These are phyloP conservation scores for Isaurus tuberculatus DNA, from an alignment of 92 coral and sea anemone species.

Conservation along the genomic window DNA sequence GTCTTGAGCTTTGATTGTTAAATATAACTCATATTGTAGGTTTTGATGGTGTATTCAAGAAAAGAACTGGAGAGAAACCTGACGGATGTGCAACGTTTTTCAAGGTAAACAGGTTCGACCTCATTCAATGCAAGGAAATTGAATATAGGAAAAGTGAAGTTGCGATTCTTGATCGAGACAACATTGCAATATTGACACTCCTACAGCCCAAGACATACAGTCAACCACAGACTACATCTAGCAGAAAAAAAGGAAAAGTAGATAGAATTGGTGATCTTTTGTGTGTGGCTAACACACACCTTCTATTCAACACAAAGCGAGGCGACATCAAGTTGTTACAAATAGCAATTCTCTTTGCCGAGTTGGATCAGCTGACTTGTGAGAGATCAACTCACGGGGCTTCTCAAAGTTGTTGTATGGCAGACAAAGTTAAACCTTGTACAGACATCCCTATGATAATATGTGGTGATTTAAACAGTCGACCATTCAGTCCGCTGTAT, in stretches of 20 bases:
- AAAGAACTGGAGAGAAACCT: constrained; percentile 87
- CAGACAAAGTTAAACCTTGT: not conserved
- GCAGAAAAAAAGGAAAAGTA: constrained; percentile 32
- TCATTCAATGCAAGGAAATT: constrained; percentile 66
- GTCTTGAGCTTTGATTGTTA: too few relatives aligned
- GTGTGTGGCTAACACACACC: constrained; percentile 92
- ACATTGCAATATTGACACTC: constrained; percentile 77
- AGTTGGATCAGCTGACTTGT: constrained; percentile 71
- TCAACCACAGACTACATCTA: constrained; percentile 3
- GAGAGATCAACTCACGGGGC: constrained; percentile 18
- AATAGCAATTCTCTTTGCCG: constrained; percentile 85
- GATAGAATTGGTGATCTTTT: constrained; percentile 44
- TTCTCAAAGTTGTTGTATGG: constrained; percentile 8
- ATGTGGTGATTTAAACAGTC: constrained; percentile 94
- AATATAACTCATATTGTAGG: constrained; percentile 48
- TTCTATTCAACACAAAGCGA: constrained; percentile 89
- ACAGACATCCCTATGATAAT: constrained; percentile 71
- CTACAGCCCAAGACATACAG: constrained; percentile 61
- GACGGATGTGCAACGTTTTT: constrained; percentile 98
- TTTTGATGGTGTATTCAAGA: constrained; percentile 80
- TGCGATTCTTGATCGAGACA: constrained; percentile 83
- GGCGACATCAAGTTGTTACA: constrained; percentile 96
- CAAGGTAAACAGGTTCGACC: constrained; percentile 68
- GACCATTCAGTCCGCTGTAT: constrained; percentile 88
- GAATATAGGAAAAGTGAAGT: constrained; percentile 72